A percentile compares a stretch with the other conserved stretches of the same genome.
Evolutionary conservation across 1,140 invertebrate genomes (phyloP).

Genomic region (Cotesia glomerata): DNA sequence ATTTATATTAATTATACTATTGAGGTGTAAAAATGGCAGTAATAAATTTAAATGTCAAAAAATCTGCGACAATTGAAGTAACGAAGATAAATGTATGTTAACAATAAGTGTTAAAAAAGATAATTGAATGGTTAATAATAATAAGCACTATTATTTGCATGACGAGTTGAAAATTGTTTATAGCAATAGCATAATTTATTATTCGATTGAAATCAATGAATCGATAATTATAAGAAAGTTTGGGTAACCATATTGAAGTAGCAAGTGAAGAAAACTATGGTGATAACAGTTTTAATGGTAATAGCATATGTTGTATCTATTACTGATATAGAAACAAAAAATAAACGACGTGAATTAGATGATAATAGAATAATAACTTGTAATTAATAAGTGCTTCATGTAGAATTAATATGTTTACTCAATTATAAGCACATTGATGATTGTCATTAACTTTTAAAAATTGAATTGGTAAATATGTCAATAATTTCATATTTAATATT

Average conservation of each 20-base stretch:
- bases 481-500: slow-evolving; percentile 13
- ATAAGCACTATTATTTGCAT: too few relatives aligned
- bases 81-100: not conserved
- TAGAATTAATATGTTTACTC: slow-evolving; percentile 19
- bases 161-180: too few relatives aligned
- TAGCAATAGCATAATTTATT: not conserved
- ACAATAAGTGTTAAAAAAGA: too few relatives aligned
- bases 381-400: slow-evolving; percentile 42
- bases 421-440: not conserved
- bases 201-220: not conserved
- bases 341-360: slow-evolving; percentile 26
- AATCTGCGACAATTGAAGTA: slow-evolving; percentile 10
- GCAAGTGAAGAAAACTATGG: too few relatives aligned
- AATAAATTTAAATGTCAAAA: slow-evolving; percentile 23
- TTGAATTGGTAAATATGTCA: slow-evolving; percentile 14
- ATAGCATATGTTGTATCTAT: too few relatives aligned
- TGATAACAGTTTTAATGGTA: too few relatives aligned
- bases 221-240: not conserved
- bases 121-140: too few relatives aligned
- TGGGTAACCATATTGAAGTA: too few relatives aligned
- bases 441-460: slow-evolving; percentile 16
- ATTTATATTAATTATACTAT: slow-evolving; percentile 50
- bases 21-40: slow-evolving; percentile 32
- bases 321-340: slow-evolving; percentile 13
- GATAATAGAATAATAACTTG: slow-evolving; percentile 34